phyloP scores from a whole-genome alignment of 2,797 vertebrate genomes.

The Setipinna tenuifilis region DNA sequence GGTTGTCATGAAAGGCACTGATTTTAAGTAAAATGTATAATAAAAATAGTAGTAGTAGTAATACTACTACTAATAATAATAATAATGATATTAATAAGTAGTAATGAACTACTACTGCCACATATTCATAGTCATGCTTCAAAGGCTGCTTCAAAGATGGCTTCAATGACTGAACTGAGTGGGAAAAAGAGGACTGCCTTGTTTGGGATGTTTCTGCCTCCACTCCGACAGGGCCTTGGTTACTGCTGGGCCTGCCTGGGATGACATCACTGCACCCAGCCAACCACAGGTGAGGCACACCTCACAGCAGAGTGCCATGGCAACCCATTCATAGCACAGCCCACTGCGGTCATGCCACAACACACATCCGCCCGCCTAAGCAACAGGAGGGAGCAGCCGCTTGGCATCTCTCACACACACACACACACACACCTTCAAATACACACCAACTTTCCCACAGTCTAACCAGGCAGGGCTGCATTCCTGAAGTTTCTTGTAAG shows the following conservation, averaged over 20 bases:
- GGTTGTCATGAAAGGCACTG: no score
- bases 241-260: not conserved
- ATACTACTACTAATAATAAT: no score
- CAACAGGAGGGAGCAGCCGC: conserved; percentile 17
- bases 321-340: conserved; percentile 15
- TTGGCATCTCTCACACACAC: conserved; percentile 17
- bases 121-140: no score
- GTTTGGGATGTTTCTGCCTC: not conserved
- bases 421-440: not conserved
- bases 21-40: no score
- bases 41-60: no score
- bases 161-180: not conserved
- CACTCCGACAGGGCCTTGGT: not conserved
- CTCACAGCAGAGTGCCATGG: not conserved
- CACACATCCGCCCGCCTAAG: conserved; percentile 32
- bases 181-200: not conserved
- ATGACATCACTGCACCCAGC: not conserved
- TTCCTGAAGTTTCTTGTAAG: conserved; percentile 39
- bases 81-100: no score
- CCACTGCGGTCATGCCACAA: not conserved
- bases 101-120: no score
- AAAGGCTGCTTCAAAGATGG: no score
- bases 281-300: not conserved
- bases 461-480: conserved; percentile 39
- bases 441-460: conserved; percentile 41